These are phyloP conservation scores for Mormyrus lacerda DNA, from an alignment of 2,113 vertebrate genomes.

Conservation along the genomic window DNA sequence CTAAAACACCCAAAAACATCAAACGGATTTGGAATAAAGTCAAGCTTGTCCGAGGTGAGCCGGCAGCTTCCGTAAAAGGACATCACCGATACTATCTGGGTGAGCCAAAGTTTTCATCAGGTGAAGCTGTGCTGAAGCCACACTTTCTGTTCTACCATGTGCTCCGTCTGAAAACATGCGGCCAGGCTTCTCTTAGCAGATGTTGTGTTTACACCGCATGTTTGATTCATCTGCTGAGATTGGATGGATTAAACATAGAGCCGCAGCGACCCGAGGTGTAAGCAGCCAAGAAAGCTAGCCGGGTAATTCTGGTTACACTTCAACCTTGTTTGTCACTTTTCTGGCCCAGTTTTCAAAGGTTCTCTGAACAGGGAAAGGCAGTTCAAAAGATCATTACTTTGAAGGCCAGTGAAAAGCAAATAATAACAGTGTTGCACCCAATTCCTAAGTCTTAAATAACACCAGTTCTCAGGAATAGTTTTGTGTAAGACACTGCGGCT, in stretches of 20 bases:
- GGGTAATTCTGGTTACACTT: background rate
- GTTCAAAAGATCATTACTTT: background rate
- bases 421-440: background rate
- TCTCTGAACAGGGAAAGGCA: background rate
- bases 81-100: background rate
- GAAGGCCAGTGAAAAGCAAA: background rate
- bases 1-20: slow-evolving; percentile 39
- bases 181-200: background rate
- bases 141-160: background rate
- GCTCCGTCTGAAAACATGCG: background rate
- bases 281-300: background rate
- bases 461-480: background rate
- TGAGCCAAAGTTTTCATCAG: background rate
- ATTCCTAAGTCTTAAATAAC: background rate
- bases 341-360: background rate
- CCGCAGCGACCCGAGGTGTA: background rate
- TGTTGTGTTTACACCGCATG: background rate
- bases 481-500: background rate
- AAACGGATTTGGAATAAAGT: slow-evolving; percentile 41
- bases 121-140: background rate
- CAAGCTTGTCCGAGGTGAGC: slow-evolving; percentile 24
- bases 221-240: background rate
- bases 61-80: background rate
- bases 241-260: background rate
- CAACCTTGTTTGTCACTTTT: background rate